A percentile compares a stretch with the other conserved stretches of the same genome.
Conservation (phyloP, 1,140 invertebrate genomes). For the Lepidurus packardi region DNA sequence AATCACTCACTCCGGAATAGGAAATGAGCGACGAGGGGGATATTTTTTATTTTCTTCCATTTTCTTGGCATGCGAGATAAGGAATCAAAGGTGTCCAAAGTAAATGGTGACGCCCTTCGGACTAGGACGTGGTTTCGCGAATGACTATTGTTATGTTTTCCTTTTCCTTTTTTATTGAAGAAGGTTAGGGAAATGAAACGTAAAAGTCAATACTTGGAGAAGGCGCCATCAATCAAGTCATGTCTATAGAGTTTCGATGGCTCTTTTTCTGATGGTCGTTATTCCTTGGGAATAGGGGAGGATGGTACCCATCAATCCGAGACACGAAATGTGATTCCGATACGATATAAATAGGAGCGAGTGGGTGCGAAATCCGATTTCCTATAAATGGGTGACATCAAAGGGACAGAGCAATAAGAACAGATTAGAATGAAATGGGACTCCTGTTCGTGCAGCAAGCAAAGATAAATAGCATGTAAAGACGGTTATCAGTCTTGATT, state of each 20-base stretch:
- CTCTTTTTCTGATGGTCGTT: background rate
- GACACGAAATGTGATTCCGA: background rate
- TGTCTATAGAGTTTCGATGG: background rate
- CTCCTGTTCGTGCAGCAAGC: background rate
- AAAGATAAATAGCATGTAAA: background rate
- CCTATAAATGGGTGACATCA: background rate
- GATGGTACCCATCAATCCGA: background rate
- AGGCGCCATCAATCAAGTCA: background rate
- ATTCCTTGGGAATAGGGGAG: background rate
- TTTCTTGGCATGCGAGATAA: background rate
- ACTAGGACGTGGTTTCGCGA: background rate
- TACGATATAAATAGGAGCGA: background rate
- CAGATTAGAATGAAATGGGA: background rate
- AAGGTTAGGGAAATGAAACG: background rate
- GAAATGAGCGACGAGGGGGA: background rate
- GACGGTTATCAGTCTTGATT: too few relatives aligned
- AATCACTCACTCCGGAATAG: conserved; percentile 13
- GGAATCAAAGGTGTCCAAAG: conserved; percentile 3
- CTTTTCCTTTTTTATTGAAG: background rate
- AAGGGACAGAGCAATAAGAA: background rate
- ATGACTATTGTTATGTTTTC: conserved; percentile 1
- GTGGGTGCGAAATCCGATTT: background rate
- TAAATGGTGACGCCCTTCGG: background rate
- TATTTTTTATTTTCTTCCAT: background rate
- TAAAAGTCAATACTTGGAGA: background rate